These are phyloP conservation scores for Dichetophora obliterata DNA, from an alignment of 2,888 invertebrate species.

Conservation along the genomic window DNA sequence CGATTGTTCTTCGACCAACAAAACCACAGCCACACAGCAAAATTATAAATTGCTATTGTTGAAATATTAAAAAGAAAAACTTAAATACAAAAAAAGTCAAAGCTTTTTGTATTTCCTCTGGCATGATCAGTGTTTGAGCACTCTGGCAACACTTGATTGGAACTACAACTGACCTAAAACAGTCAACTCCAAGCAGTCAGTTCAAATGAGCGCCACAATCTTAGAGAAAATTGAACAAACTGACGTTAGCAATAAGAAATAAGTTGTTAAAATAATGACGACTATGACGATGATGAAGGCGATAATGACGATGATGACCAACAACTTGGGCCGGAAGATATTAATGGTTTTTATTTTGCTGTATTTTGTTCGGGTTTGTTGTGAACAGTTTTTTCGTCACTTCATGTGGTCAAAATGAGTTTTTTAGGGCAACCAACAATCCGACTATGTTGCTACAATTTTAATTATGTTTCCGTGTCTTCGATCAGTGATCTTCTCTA, in stretches of 20 bases:
- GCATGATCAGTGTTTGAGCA: not conserved
- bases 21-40: too few relatives aligned
- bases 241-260: not conserved
- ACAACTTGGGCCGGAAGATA: slow-evolving; percentile 11
- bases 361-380: not conserved
- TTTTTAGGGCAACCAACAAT: too few relatives aligned
- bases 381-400: not conserved
- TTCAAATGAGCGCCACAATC: too few relatives aligned
- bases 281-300: slow-evolving; percentile 1
- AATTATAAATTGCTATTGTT: too few relatives aligned
- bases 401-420: not conserved
- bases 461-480: not conserved
- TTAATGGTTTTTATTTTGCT: slow-evolving; percentile 2
- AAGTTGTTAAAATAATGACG: not conserved
- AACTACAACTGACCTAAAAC: slow-evolving; percentile 4
- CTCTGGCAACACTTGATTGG: not conserved
- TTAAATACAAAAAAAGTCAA: too few relatives aligned
- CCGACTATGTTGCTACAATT: not conserved
- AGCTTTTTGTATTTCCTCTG: too few relatives aligned
- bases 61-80: too few relatives aligned
- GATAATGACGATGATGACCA: not conserved
- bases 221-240: too few relatives aligned
- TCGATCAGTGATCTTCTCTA: not conserved
- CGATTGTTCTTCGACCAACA: too few relatives aligned
- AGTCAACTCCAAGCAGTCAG: not conserved